These are phyloP conservation scores for Phoebastria nigripes DNA, from an alignment of 2,797 vertebrate genomes.

Conservation along the genomic window DNA sequence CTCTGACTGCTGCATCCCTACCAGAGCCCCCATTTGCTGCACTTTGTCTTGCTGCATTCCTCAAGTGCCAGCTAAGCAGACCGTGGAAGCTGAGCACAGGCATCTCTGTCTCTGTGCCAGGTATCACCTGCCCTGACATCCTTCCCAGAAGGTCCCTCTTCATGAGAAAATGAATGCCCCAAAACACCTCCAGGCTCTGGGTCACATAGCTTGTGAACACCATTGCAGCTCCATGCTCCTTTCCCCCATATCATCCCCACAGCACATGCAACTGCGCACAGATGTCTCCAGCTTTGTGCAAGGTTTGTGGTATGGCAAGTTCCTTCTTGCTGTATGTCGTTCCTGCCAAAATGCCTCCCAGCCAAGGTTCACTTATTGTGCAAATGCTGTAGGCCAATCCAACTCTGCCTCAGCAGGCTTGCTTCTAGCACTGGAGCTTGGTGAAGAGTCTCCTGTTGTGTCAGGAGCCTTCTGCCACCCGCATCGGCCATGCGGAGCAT, in stretches of 20 bases:
- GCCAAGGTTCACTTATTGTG: background rate
- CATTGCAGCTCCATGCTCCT: background rate
- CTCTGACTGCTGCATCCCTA: background rate
- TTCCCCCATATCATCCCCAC: background rate
- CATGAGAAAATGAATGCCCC: background rate
- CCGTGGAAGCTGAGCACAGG: background rate
- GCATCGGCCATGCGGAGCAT: rapidly evolving
- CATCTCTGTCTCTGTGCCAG: background rate
- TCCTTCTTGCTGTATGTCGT: background rate
- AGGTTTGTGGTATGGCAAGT: background rate
- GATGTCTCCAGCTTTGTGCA: background rate
- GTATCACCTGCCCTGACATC: background rate
- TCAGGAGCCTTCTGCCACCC: background rate
- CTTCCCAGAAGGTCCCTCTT: background rate
- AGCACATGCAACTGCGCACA: background rate
- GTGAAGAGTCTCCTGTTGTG: background rate
- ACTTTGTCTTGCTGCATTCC: background rate
- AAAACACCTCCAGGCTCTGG: background rate
- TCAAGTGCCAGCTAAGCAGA: background rate
- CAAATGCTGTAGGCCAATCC: background rate
- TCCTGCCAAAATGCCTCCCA: background rate
- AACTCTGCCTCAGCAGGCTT: background rate
- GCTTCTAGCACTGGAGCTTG: background rate
- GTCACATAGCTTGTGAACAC: background rate
- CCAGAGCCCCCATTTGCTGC: background rate